A percentile compares a stretch with the other conserved stretches of the same genome.
phyloP scores from a whole-genome alignment of 1,140 invertebrate genomes.

The Camponotus floridanus region DNA sequence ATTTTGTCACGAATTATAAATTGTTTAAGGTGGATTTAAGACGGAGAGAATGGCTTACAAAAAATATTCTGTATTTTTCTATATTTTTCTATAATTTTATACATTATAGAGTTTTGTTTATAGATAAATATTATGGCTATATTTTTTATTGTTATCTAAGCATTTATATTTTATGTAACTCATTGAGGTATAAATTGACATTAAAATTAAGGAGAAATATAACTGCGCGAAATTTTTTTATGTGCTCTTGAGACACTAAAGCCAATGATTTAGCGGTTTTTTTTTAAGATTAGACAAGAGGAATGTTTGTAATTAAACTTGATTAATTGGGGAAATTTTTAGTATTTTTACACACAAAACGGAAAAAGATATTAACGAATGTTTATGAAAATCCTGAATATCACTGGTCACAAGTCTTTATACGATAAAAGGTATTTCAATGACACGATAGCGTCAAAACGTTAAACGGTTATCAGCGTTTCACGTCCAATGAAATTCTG shows the following conservation, averaged over 20 bases:
- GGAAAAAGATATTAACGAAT: conserved; percentile 14
- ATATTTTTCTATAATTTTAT: too few species aligned
- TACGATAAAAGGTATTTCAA: conserved; percentile 68
- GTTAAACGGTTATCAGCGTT: conserved; percentile 66
- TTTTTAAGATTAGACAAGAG: background rate
- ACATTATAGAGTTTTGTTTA: too few species aligned
- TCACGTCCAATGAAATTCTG: conserved; percentile 64
- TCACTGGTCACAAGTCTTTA: conserved; percentile 28
- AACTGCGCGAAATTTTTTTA: background rate
- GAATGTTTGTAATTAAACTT: background rate
- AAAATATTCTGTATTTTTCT: background rate
- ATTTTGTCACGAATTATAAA: too few species aligned
- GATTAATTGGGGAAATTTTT: conserved; percentile 6
- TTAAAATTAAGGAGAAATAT: background rate
- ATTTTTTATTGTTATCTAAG: conserved; percentile 28
- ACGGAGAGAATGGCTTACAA: conserved; percentile 56
- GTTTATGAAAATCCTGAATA: conserved; percentile 24
- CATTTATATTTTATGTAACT: conserved; percentile 30
- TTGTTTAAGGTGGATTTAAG: background rate
- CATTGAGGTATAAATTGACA: background rate
- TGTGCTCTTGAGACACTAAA: background rate
- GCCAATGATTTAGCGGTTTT: background rate
- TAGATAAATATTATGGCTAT: conserved; percentile 28
- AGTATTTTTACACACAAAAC: background rate
- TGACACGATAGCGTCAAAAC: conserved; percentile 61